Conservation (phyloP, 2,113 vertebrate species). For the Platycercus adscitus region DNA sequence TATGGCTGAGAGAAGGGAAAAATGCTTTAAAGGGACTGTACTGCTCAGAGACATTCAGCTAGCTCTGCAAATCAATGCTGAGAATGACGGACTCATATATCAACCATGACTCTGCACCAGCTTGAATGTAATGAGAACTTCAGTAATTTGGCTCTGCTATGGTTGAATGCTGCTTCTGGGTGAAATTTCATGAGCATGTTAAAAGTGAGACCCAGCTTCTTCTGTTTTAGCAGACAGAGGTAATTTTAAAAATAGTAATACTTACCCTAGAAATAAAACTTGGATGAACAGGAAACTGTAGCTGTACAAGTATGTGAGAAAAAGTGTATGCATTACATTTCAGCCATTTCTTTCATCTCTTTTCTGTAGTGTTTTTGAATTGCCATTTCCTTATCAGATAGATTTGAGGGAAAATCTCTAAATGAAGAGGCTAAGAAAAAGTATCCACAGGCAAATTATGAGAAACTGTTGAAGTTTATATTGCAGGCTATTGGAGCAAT, state of each 20-base stretch:
- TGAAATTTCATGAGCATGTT: constrained; percentile 30
- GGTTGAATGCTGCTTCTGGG: constrained; percentile 37
- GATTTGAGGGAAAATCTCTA: not conserved
- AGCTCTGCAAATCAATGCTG: constrained; percentile 28
- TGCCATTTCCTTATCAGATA: not conserved
- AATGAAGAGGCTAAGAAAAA: not conserved
- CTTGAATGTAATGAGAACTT: constrained; percentile 47
- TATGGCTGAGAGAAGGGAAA: not conserved
- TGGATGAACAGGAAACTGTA: not conserved
- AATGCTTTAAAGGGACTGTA: not conserved
- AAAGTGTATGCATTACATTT: not conserved
- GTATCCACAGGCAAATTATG: not conserved
- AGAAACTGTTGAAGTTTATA: not conserved
- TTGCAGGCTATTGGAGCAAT: not conserved
- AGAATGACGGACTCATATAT: constrained; percentile 46
- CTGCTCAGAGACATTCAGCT: constrained; percentile 10
- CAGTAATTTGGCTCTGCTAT: constrained; percentile 50
- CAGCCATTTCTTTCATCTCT: not conserved
- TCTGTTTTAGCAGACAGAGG: not conserved
- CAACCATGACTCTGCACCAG: constrained; percentile 33
- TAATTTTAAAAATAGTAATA: not conserved
- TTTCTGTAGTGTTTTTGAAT: not conserved
- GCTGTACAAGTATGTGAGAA: not conserved
- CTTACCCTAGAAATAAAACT: constrained; percentile 34
- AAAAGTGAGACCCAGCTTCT: not conserved